Evolutionary conservation across 2,113 vertebrate species (phyloP).

Genomic region (Trinectes maculatus): DNA sequence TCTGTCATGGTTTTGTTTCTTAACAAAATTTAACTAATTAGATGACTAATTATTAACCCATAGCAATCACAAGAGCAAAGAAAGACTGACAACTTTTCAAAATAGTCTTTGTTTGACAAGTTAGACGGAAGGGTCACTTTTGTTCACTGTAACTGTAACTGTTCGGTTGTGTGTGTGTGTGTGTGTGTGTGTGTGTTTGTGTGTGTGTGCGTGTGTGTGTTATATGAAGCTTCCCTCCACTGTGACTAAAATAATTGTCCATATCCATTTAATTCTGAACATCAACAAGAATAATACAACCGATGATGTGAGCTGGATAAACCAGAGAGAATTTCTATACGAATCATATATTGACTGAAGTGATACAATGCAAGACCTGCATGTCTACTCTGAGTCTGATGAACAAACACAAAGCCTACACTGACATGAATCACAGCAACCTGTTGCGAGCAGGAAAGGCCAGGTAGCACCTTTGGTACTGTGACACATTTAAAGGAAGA

Average conservation of each 20-base stretch:
- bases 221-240: no score
- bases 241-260: no score
- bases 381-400: slow-evolving; percentile 26
- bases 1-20: not conserved
- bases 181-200: no score
- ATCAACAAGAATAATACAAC: no score
- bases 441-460: slow-evolving; percentile 21
- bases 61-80: not conserved
- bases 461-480: slow-evolving; percentile 17
- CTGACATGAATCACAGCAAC: slow-evolving; percentile 46
- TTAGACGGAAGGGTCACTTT: no score
- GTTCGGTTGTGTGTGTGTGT: no score
- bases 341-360: slow-evolving; percentile 46
- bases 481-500: not conserved
- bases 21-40: no score
- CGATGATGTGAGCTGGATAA: slow-evolving; percentile 46
- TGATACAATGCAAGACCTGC: slow-evolving; percentile 24
- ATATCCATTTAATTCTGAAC: no score
- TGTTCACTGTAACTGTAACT: not conserved
- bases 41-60: no score
- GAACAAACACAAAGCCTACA: slow-evolving; percentile 34
- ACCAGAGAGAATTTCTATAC: slow-evolving; percentile 46
- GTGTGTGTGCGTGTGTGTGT: no score
- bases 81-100: slow-evolving; percentile 4
- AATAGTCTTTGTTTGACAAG: no score